phyloP scores from a whole-genome alignment of 2,888 invertebrate species.

The Horisme vitalbata region DNA sequence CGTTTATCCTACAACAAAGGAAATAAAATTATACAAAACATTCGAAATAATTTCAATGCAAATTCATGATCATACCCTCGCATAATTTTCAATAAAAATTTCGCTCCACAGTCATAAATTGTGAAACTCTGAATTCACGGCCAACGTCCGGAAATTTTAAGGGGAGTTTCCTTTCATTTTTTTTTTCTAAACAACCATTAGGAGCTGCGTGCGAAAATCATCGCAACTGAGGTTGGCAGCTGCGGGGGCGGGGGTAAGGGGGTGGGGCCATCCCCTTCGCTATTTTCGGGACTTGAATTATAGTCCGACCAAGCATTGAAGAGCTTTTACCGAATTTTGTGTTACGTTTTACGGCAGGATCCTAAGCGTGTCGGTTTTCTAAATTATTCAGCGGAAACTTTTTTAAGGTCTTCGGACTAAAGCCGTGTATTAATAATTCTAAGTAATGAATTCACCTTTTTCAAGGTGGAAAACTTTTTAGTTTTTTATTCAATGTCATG shows the following conservation, averaged over 20 bases:
- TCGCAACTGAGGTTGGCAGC: constrained; percentile 61
- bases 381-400: constrained; percentile 71
- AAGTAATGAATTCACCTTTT: constrained; percentile 38
- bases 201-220: constrained; percentile 67
- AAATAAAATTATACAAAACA: too few relatives aligned
- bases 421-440: constrained; percentile 56
- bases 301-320: constrained; percentile 78
- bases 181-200: constrained; percentile 68
- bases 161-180: constrained; percentile 46
- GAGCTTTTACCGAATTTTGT: constrained; percentile 78
- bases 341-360: constrained; percentile 74
- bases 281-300: constrained; percentile 79
- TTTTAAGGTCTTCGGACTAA: constrained; percentile 53
- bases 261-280: constrained; percentile 61
- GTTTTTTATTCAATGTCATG: constrained; percentile 19
- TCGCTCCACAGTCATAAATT: constrained; percentile 25
- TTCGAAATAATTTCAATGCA: not conserved
- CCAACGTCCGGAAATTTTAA: constrained; percentile 43
- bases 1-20: too few relatives aligned
- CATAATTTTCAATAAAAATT: constrained; percentile 26
- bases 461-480: constrained; percentile 17
- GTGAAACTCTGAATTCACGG: constrained; percentile 30
- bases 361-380: constrained; percentile 65
- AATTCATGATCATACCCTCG: constrained; percentile 6
- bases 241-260: constrained; percentile 38